phyloP scores from a whole-genome alignment of 2,888 invertebrate genomes.

The Eupithecia insigniata region DNA sequence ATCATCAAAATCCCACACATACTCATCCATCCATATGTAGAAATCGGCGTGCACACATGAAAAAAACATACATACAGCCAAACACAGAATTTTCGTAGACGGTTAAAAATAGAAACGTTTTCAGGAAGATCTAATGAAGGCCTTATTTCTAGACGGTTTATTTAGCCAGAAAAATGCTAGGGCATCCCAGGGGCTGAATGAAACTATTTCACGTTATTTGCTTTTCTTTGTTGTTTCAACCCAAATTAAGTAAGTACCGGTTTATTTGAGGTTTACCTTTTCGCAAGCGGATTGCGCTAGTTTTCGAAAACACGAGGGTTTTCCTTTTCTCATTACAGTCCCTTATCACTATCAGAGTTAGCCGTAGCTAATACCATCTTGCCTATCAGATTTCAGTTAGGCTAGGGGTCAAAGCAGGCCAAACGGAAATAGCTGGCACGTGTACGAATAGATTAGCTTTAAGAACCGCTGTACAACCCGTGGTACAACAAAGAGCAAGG shows the following conservation, averaged over 20 bases:
- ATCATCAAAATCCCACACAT: not conserved
- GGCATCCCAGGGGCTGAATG: not conserved
- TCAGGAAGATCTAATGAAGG: not conserved
- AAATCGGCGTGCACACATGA: not conserved
- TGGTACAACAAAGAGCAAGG: not conserved
- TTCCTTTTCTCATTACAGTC: not conserved
- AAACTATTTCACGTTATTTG: not conserved
- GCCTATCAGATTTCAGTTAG: not conserved
- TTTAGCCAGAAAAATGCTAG: not conserved
- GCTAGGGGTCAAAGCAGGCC: not conserved
- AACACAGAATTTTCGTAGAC: not conserved
- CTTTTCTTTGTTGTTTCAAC: slow-evolving; percentile 7
- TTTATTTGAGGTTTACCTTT: slow-evolving; percentile 1
- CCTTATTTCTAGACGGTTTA: not conserved
- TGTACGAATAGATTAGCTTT: slow-evolving; percentile 2
- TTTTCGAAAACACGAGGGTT: not conserved
- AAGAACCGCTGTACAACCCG: not conserved
- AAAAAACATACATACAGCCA: not conserved
- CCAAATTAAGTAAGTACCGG: not conserved
- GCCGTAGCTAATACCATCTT: not conserved
- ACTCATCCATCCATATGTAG: too few relatives aligned
- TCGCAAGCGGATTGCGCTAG: slow-evolving; percentile 2
- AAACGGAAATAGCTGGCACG: slow-evolving; percentile 6
- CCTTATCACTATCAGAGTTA: not conserved
- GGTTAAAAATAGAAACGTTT: not conserved